Evolutionary conservation across 1,140 invertebrate species (phyloP), one percentile per base, ranked within the genome.

Genomic region (Plodia interpunctella): DNA sequence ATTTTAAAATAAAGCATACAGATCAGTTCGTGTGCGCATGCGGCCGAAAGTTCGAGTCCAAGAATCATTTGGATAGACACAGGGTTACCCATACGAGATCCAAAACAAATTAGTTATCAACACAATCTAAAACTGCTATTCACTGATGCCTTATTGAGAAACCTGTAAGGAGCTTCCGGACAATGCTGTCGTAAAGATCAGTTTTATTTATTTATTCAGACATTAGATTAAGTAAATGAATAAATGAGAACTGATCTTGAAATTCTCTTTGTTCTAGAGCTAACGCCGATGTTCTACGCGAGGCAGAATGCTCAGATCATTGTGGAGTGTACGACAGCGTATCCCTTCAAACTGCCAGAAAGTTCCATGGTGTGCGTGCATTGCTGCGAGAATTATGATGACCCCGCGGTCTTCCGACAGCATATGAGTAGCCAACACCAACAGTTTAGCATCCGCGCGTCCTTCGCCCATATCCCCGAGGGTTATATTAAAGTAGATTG

Each of bases 261-360:
- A 83, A 80, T 79, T 83, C 74, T 84, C 73, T 86, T 81, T 86
- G 80, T 86, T 86, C 78, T 86, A 84, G 83, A 81, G 64, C 57
- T 70, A 72, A 77, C 72, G 68, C 44, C 60, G 76, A 80, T 70
- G 72, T 60, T 57, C 69, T 72, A 76, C 73, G 80, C 80, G 62
- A 83, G 76, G 73, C 68, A 70, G 64, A 87, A 87, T 71, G 83
- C 84, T 58, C 73, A 83, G 72, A 57, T 76, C 55, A 67, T 87
- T 51, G 72, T 87, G 70, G 67, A 74, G 70, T 79, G 70, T 68
- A 74, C 77, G 5, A 85, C 82, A 55, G 78, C 72, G 32, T 84
- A 82, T 62, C 84, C 82, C 57, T 84, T 85, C 77, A 80, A 81
- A 62, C 72, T 86, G 8, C 78, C 76, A 21, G 80, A 80, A 38